Conservation (phyloP, 2,888 invertebrate genomes). For the Tetragonisca angustula region DNA sequence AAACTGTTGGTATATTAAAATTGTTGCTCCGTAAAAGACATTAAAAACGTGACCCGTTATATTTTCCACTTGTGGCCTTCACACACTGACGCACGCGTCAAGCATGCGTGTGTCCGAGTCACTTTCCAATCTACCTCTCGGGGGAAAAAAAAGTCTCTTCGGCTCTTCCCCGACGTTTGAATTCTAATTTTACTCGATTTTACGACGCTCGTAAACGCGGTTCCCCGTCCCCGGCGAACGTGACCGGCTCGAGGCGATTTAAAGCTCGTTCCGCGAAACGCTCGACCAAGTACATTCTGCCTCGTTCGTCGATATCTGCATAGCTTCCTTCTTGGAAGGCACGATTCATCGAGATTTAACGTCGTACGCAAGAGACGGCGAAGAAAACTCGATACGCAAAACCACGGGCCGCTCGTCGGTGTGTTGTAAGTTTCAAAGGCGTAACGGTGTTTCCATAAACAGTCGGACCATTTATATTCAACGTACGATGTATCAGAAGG, state of each 20-base stretch:
- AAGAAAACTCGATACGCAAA: background rate
- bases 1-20: background rate
- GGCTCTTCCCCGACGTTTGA: conserved; percentile 7
- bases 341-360: background rate
- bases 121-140: conserved; percentile 41
- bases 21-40: background rate
- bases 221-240: conserved; percentile 28
- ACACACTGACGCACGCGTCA: background rate
- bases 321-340: conserved; percentile 2
- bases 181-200: conserved; percentile 45
- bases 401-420: background rate
- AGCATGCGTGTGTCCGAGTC: background rate
- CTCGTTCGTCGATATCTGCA: background rate
- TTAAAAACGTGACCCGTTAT: background rate
- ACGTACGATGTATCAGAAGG: conserved; percentile 4
- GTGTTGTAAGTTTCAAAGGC: conserved; percentile 10
- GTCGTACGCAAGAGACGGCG: no score
- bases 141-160: background rate
- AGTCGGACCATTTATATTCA: conserved; percentile 51
- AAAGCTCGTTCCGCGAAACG: conserved; percentile 32
- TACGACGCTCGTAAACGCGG: conserved; percentile 27
- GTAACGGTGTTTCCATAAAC: conserved; percentile 52
- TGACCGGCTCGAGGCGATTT: conserved; percentile 20
- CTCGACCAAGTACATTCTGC: background rate
- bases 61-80: background rate